Evolutionary conservation across 2,888 invertebrate species (phyloP).

Genomic region (Cephus pulcher): DNA sequence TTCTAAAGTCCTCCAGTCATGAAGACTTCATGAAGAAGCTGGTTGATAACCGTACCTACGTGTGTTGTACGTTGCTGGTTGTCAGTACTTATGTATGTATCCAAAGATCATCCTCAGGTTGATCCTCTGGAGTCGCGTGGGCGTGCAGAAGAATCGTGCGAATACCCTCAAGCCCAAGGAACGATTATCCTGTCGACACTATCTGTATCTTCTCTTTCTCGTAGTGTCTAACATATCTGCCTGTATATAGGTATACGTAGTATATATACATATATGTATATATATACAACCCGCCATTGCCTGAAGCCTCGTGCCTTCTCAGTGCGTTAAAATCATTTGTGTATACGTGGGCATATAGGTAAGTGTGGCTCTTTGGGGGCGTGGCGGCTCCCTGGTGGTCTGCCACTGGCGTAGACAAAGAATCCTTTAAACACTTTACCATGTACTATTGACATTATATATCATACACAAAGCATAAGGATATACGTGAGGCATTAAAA

Average conservation of each 20-base stretch:
- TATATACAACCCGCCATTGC: constrained; percentile 29
- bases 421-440: neutral
- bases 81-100: neutral
- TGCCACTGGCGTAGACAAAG: constrained; percentile 46
- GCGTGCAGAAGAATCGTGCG: constrained; percentile 32
- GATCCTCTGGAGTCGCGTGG: constrained; percentile 27
- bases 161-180: constrained; percentile 38
- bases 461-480: neutral
- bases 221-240: neutral
- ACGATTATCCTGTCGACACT: constrained; percentile 62
- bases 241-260: constrained; percentile 6
- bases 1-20: neutral
- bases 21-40: neutral
- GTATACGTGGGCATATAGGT: constrained; percentile 37
- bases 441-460: neutral
- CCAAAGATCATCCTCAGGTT: neutral
- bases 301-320: constrained; percentile 26
- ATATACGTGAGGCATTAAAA: neutral
- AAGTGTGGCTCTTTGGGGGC: constrained; percentile 51
- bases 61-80: neutral
- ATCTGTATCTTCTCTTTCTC: constrained; percentile 22
- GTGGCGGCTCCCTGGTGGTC: constrained; percentile 64
- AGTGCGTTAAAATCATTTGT: constrained; percentile 37
- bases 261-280: constrained; percentile 5
- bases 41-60: neutral